A percentile compares a stretch with the other conserved stretches of the same genome.
Evolutionary conservation across 2,888 invertebrate species (phyloP).

Genomic region (Argyresthia goedartella): DNA sequence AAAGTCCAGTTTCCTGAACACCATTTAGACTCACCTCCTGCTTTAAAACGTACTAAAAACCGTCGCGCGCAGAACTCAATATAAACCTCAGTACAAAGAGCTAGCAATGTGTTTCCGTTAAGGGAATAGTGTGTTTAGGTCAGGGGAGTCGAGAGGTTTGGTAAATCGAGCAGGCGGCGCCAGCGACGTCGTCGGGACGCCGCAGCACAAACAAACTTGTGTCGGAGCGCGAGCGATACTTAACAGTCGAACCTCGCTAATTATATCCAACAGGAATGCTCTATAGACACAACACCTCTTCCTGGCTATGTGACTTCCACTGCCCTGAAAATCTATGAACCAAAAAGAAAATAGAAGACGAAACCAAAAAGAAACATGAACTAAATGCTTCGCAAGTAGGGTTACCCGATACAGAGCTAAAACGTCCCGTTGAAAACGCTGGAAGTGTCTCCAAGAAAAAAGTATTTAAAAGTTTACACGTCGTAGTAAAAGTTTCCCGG

Average conservation of each 20-base stretch:
- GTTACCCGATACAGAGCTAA: conserved; percentile 8
- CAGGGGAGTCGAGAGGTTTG: conserved; percentile 8
- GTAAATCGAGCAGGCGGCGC: conserved; percentile 62
- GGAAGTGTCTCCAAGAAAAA: conserved; percentile 53
- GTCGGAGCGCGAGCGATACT: conserved; percentile 61
- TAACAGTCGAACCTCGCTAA: conserved; percentile 60
- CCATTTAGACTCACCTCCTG: no score
- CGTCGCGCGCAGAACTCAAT: background rate
- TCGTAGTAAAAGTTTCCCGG: conserved; percentile 54
- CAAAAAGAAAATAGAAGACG: background rate
- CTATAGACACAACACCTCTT: conserved; percentile 46
- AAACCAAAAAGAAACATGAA: conserved; percentile 1
- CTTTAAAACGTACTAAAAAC: background rate
- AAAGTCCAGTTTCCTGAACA: conserved; percentile 60
- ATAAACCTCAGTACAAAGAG: background rate
- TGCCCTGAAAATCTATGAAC: background rate
- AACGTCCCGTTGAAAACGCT: conserved; percentile 17
- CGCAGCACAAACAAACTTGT: conserved; percentile 47
- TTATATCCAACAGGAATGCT: conserved; percentile 49
- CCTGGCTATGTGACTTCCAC: conserved; percentile 15
- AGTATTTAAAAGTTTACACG: conserved; percentile 38
- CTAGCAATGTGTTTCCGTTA: no score
- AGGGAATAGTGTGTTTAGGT: no score
- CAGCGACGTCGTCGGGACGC: conserved; percentile 57
- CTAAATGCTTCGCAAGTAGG: conserved; percentile 1